Evolutionary conservation across 2,113 vertebrate species (phyloP).

Genomic region (Phycodurus eques): DNA sequence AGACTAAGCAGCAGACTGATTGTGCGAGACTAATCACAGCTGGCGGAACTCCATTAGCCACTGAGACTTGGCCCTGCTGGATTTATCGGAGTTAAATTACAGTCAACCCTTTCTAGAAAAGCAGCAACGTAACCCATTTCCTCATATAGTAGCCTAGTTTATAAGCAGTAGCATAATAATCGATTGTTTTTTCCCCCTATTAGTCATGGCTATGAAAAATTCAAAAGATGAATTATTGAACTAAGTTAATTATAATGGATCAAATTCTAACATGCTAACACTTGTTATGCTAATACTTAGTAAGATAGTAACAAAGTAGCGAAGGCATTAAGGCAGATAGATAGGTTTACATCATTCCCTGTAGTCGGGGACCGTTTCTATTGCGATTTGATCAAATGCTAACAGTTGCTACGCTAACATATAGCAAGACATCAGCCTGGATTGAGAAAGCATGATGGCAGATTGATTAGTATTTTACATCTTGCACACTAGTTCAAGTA

Average conservation of each 20-base stretch:
- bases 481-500: too few species aligned
- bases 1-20: conserved; percentile 26
- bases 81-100: conserved; percentile 28
- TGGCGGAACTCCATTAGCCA: conserved; percentile 35
- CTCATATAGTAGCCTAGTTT: not conserved
- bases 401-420: too few species aligned
- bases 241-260: not conserved
- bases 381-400: too few species aligned
- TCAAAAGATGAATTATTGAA: too few species aligned
- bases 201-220: not conserved
- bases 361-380: too few species aligned
- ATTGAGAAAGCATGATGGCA: too few species aligned
- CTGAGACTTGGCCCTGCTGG: conserved; percentile 41
- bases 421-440: too few species aligned
- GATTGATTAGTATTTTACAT: too few species aligned
- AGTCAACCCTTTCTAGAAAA: not conserved
- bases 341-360: too few species aligned
- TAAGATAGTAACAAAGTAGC: not conserved
- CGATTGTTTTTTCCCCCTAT: not conserved
- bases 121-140: not conserved
- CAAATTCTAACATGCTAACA: not conserved
- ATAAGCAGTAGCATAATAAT: not conserved
- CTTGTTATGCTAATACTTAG: not conserved
- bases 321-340: too few species aligned
- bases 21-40: conserved; percentile 47